phyloP scores from a whole-genome alignment of 2,888 invertebrate genomes.

The Torymus tubicola region DNA sequence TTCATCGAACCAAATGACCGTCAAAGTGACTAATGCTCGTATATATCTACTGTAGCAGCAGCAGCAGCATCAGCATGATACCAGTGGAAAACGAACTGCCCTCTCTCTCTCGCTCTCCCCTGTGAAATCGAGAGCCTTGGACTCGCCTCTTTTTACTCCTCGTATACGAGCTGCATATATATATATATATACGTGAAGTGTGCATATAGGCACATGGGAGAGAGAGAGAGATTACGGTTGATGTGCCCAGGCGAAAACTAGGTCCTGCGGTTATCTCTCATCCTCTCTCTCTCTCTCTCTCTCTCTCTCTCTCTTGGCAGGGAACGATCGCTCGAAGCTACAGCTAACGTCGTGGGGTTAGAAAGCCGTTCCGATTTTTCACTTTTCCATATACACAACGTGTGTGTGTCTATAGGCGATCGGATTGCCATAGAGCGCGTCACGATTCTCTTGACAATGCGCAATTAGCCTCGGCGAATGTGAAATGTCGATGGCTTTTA shows the following conservation, averaged over 20 bases:
- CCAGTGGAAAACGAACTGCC: no score
- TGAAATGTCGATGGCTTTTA: slow-evolving; percentile 21
- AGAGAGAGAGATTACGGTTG: slow-evolving; percentile 20
- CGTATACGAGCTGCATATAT: no score
- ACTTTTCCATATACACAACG: background rate
- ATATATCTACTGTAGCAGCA: no score
- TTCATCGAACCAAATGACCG: slow-evolving; percentile 5
- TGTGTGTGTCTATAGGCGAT: no score
- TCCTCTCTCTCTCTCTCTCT: slow-evolving; percentile 1
- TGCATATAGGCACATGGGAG: background rate
- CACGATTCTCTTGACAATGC: slow-evolving; percentile 43
- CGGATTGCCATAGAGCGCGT: background rate
- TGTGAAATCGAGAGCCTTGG: no score
- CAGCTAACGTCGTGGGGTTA: slow-evolving; percentile 20
- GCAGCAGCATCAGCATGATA: no score
- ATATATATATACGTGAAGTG: no score
- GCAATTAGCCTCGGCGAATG: slow-evolving; percentile 34
- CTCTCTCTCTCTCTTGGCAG: slow-evolving; percentile 13
- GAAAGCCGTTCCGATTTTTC: slow-evolving; percentile 18
- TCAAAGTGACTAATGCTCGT: background rate
- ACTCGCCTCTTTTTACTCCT: no score
- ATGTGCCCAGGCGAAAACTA: slow-evolving; percentile 43
- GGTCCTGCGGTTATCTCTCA: slow-evolving; percentile 38
- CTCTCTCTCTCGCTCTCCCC: no score
- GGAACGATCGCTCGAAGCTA: slow-evolving; percentile 11